Conservation (phyloP, 64 coral and sea anemone genomes). For the Porites lutea region DNA sequence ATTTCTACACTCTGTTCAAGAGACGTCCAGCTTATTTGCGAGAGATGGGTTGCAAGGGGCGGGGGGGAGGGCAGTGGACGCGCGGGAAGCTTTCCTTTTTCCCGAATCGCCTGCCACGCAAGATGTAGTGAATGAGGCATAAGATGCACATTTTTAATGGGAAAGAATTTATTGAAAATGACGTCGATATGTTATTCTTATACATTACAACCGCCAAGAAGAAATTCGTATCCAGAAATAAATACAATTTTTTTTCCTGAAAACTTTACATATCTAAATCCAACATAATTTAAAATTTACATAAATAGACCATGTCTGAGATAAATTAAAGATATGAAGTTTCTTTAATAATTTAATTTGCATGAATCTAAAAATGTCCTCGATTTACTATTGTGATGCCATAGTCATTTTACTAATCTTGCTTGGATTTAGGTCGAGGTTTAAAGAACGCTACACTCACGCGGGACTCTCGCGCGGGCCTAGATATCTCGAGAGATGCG, state of each 20-base stretch:
- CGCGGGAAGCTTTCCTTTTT: no score
- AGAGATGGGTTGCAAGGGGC: no score
- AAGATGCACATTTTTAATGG: conserved; percentile 4
- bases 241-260: conserved; percentile 45
- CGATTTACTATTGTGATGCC: background rate
- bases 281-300: conserved; percentile 49
- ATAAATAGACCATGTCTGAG: conserved; percentile 51
- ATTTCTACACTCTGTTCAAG: no score
- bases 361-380: background rate
- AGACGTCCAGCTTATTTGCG: no score
- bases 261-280: conserved; percentile 36
- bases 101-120: no score
- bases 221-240: conserved; percentile 43
- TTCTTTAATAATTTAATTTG: conserved; percentile 2
- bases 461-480: background rate
- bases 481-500: background rate
- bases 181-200: background rate
- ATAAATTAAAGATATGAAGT: conserved; percentile 33
- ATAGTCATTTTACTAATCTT: background rate
- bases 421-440: no score
- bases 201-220: conserved; percentile 16
- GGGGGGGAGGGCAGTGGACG: no score
- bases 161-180: conserved; percentile 51
- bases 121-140: no score
- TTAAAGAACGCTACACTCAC: background rate